Base-by-base conservation (phyloP, 2,888 invertebrate species). In the Pterobdella sp. region DNA sequence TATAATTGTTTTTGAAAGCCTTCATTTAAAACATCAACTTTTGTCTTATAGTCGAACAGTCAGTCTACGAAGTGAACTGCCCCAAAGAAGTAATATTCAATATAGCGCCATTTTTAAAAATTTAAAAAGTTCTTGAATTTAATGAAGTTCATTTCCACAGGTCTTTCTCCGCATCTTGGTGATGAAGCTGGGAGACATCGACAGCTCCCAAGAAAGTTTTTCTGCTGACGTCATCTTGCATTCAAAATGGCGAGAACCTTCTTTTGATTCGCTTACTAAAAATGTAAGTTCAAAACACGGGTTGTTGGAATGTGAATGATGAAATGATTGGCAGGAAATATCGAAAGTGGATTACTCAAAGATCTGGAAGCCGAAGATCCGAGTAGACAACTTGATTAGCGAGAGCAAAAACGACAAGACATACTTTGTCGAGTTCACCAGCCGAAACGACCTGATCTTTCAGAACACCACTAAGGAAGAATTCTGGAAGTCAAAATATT, bases 291-390 rank as follows among this genome's bases (percentile, higher is more conserved):
- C 3, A 10, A n/a, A n/a, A n/a, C n/a, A n/a, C n/a, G n/a, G n/a
- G n/a, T n/a, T n/a, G n/a, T n/a, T n/a, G n/a, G n/a, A n/a, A n/a
- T n/a, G n/a, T n/a, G n/a, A n/a, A n/a, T n/a, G n/a, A n/a, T n/a
- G n/a, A n/a, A n/a, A n/a, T n/a, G n/a, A n/a, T n/a, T n/a, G 26
- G 42, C 49, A 73, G 73, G 69, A 73, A 2, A 18, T 56, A 1
- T 26, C 26, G 18, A n/a, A 14, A 1, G 1, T 78, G 32, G 79
- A 80, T 66, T 78, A 79, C 42, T 73, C 75, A 29, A 76, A 77
- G 66, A 75, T 79, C 63, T 81, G 81, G 81, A 80, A 79, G 72
- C 81, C 81, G 22, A 80, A 80, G 74, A 71, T 81, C 26, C 80
- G 79, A 72, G 80, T 81, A 32, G 81, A 81, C 72, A 81, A 81